phyloP scores from a whole-genome alignment of 2,797 vertebrate genomes.

The Leontopithecus rosalia region DNA sequence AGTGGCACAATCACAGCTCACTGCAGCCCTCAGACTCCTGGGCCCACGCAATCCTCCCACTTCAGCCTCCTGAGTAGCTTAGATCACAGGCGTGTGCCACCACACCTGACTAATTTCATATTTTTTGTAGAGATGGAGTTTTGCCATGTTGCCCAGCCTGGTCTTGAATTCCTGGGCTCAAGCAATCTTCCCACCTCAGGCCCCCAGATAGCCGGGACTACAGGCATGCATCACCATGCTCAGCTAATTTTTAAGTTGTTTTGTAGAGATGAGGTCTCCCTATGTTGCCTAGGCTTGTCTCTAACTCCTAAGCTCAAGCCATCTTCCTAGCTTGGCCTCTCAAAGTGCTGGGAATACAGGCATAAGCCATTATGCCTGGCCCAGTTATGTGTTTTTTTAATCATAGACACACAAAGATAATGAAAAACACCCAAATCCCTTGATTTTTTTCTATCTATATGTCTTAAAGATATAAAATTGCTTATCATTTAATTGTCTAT shows the following conservation, averaged over 20 bases:
- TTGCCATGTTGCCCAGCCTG: neutral
- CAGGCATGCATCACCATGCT: neutral
- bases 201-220: neutral
- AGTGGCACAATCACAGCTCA: neutral
- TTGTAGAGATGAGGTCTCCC: neutral
- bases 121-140: neutral
- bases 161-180: neutral
- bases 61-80: neutral
- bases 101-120: neutral
- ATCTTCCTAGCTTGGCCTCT: neutral
- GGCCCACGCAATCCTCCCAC: neutral
- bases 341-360: neutral
- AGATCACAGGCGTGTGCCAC: neutral
- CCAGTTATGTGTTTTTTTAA: neutral
- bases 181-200: neutral
- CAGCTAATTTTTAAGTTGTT: neutral
- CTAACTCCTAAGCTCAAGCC: neutral
- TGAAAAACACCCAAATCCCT: neutral
- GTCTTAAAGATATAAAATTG: neutral
- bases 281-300: neutral
- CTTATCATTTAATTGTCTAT: neutral
- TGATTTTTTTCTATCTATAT: neutral
- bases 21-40: neutral
- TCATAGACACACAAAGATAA: neutral
- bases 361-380: neutral